Percentiles rank a stretch among this genome's conserved stretches.
Conservation (phyloP, 2,888 invertebrate genomes). For the Abscondita cerata region DNA sequence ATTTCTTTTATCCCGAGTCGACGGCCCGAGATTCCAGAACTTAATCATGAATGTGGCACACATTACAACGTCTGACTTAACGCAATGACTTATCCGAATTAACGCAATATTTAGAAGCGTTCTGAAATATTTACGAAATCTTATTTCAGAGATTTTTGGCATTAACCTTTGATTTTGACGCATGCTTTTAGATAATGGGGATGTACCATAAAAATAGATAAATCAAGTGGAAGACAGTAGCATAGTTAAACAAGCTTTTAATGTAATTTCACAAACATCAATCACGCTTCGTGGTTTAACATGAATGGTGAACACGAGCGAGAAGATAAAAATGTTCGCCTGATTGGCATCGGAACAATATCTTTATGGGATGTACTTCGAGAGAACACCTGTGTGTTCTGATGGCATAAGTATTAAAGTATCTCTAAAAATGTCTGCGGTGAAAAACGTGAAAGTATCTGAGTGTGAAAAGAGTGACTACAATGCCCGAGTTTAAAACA, state of each 20-base stretch:
- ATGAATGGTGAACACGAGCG: conserved; percentile 30
- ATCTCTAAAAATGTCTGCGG: conserved; percentile 24
- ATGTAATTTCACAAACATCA: conserved; percentile 39
- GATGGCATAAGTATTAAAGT: conserved; percentile 34
- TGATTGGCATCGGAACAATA: conserved; percentile 33
- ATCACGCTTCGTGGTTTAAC: conserved; percentile 37
- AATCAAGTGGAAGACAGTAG: conserved; percentile 32
- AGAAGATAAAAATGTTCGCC: conserved; percentile 24
- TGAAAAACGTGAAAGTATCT: conserved; percentile 34
- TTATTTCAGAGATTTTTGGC: conserved; percentile 21
- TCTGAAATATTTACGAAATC: conserved; percentile 26
- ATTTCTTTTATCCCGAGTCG: conserved; percentile 66
- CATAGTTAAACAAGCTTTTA: conserved; percentile 29
- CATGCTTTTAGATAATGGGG: background rate
- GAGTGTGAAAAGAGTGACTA: conserved; percentile 39
- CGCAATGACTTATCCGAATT: conserved; percentile 36
- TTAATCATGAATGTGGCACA: conserved; percentile 40
- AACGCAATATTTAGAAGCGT: conserved; percentile 30
- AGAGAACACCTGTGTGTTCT: conserved; percentile 39
- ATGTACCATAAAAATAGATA: conserved; percentile 25
- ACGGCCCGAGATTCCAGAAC: conserved; percentile 39
- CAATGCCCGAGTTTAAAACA: conserved; percentile 37
- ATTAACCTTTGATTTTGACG: background rate
- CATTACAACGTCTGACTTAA: conserved; percentile 37
- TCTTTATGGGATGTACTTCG: conserved; percentile 23